phyloP scores from a whole-genome alignment of 2,888 invertebrate genomes.

The Pecten maximus region DNA sequence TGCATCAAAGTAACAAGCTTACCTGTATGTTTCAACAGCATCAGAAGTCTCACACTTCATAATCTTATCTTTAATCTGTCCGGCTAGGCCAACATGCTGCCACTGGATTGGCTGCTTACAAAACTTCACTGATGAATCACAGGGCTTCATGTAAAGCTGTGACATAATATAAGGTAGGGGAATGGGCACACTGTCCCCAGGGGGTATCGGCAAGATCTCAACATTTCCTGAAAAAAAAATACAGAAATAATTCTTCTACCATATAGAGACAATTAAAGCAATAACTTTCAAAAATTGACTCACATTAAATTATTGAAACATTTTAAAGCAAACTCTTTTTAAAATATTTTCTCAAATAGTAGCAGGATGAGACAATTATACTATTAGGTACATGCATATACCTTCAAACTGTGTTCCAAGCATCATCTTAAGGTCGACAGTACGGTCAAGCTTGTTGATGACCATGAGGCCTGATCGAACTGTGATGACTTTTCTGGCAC shows the following conservation, averaged over 20 bases:
- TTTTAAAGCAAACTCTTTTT: neutral
- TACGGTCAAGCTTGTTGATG: conserved; percentile 85
- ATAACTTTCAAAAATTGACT: too few relatives aligned
- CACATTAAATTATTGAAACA: too few relatives aligned
- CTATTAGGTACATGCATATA: conserved; percentile 42
- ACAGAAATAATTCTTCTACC: neutral
- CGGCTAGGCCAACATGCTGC: conserved; percentile 85
- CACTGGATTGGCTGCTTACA: conserved; percentile 86
- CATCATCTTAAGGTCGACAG: conserved; percentile 87
- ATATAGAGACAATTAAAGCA: neutral
- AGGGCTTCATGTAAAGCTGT: conserved; percentile 89
- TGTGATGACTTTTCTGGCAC: conserved; percentile 95
- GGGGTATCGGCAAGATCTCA: conserved; percentile 56
- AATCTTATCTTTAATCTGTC: conserved; percentile 81
- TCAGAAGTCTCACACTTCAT: conserved; percentile 72
- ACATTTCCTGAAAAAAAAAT: neutral
- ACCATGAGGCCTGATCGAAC: conserved; percentile 94
- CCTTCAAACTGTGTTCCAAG: conserved; percentile 66
- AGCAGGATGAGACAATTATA: neutral
- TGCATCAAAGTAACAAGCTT: conserved; percentile 26
- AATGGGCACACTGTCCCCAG: conserved; percentile 85
- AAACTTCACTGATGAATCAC: conserved; percentile 83
- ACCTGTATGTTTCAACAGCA: conserved; percentile 69
- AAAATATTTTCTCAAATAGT: neutral
- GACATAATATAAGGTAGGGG: conserved; percentile 90